Evolutionary conservation across 2,797 vertebrate species (phyloP).

Genomic region (Ateles fusciceps): DNA sequence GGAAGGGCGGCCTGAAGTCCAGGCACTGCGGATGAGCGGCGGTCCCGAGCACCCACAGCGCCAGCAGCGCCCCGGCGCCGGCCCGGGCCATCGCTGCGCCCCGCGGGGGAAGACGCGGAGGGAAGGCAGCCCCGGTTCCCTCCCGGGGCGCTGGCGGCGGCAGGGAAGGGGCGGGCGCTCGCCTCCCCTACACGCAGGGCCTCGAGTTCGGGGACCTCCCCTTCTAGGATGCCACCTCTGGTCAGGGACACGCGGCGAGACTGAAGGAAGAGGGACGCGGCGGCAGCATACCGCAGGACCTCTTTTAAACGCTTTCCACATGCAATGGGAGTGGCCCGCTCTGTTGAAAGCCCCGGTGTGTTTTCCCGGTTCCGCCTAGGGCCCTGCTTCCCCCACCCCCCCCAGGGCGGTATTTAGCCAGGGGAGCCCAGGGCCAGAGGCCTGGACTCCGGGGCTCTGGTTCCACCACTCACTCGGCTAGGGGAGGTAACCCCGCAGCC

Average conservation of each 20-base stretch:
- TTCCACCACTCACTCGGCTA: not conserved
- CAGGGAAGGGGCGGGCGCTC: not conserved
- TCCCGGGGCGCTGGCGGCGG: not conserved
- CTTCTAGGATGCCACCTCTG: not conserved
- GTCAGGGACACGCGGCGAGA: not conserved
- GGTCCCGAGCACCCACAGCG: slow-evolving; percentile 57
- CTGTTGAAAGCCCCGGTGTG: not conserved
- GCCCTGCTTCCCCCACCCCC: not conserved
- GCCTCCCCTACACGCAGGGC: not conserved
- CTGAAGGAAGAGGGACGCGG: not conserved
- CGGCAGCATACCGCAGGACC: not conserved
- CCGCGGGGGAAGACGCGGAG: not conserved
- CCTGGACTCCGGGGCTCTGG: not conserved
- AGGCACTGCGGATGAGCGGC: slow-evolving; percentile 93
- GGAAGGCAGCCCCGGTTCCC: not conserved
- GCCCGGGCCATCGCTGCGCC: not conserved
- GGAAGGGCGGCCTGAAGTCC: slow-evolving; percentile 96
- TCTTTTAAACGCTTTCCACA: not conserved
- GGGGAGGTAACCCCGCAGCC: not conserved
- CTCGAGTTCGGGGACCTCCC: not conserved
- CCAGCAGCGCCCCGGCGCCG: slow-evolving; percentile 6
- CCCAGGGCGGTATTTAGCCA: not conserved
- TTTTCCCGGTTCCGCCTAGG: not conserved
- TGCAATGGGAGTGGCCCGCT: not conserved
- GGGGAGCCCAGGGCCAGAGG: not conserved